Conservation (phyloP, 2,888 invertebrate species). For the Polyploca ridens region DNA sequence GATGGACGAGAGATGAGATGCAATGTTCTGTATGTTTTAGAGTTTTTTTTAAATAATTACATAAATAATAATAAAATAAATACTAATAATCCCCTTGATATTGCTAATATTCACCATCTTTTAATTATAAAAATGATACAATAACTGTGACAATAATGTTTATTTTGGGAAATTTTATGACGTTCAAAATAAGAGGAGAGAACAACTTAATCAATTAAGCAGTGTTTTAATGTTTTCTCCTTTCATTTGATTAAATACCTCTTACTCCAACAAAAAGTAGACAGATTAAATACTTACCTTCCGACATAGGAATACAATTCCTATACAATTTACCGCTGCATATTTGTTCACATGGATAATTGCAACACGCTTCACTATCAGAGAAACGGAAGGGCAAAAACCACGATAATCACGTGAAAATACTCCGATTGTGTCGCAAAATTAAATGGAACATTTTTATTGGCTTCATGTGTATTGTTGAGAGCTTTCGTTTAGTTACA, state of each 20-base stretch:
- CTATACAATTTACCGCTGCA: conserved; percentile 26
- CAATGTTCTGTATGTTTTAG: too few species aligned
- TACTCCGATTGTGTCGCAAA: conserved; percentile 50
- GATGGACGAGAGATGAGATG: too few species aligned
- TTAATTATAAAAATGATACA: too few species aligned
- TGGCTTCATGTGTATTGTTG: conserved; percentile 41
- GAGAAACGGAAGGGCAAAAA: conserved; percentile 64
- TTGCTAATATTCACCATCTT: too few species aligned
- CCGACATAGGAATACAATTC: conserved; percentile 31
- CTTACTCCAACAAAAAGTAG: neutral
- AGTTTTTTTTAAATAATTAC: too few species aligned
- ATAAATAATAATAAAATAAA: too few species aligned
- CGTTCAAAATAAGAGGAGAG: too few species aligned
- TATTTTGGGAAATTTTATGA: too few species aligned
- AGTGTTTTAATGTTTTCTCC: neutral
- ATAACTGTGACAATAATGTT: too few species aligned
- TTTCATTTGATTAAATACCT: neutral
- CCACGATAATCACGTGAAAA: conserved; percentile 57
- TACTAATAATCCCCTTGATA: too few species aligned
- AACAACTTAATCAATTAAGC: neutral
- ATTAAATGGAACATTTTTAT: conserved; percentile 55
- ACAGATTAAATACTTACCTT: conserved; percentile 16
- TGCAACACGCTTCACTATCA: conserved; percentile 53
- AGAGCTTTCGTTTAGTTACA: conserved; percentile 15
- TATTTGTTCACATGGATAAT: conserved; percentile 65